Evolutionary conservation across 2,113 vertebrate genomes (phyloP), one percentile per base, ranked within the genome.

Genomic region (Clupea harengus): DNA sequence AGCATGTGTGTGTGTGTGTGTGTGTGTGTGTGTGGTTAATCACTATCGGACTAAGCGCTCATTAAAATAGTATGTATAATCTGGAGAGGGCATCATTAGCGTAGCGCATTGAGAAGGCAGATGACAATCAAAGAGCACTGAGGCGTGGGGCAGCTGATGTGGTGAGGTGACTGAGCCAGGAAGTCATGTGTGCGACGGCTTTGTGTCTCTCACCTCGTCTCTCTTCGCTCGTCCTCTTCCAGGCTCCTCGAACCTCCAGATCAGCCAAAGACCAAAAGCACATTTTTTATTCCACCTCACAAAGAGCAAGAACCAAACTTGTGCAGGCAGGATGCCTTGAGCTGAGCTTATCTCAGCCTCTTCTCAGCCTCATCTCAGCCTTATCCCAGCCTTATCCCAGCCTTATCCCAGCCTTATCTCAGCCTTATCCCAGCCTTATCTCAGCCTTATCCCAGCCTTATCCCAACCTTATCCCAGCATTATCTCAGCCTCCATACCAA

Each of bases 11-110:
- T 32, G n/a, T 25, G 64, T 32, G 64, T 72, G 6, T 64, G 64
- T 72, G 22, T 72, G 64, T 72, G 64, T 72, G 64, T 72, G 64
- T 72, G n/a, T 72, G 64, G 64, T 32, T 72, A 72, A 72, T 72
- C 64, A 72, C 18, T 9, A 28, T 11, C 11, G n/a, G 25, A 25
- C 60, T 22, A 4, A 25, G 60, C 25, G 64, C 64, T 72, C 25
- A 32, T 72, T 72, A 72, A 72, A 72, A 3, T 72, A 28, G 9
- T 2, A 72, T 28, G 25, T 13, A 25, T 25, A 72, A 11, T 72
- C 64, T 72, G 25, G n/a, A 32, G 25, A 72, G 64, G 64, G 64
- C 64, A 72, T 72, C 64, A 72, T 72, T 72, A 72, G 64, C 6
- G 64, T 1, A 72, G 64, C 7, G 25, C n/a, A 32, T 11, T 72